Base-by-base conservation (phyloP, 2,797 vertebrate genomes). In the Falco naumanni region DNA sequence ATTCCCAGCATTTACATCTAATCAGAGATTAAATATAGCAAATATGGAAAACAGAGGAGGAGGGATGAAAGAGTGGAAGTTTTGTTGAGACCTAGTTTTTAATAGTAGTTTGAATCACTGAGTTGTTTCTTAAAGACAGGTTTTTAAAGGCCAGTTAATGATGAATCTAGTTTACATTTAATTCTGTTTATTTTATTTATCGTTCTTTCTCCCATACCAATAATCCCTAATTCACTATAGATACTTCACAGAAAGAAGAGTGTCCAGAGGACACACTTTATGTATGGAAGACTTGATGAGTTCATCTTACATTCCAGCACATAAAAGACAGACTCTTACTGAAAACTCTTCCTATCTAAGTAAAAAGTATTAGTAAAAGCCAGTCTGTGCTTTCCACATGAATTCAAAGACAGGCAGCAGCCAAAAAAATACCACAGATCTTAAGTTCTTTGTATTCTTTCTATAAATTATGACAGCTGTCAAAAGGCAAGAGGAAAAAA, bases 1-100 rank as follows among this genome's bases (percentile, higher is more conserved):
- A 85, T 83, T 87, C 34, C 51, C 54, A 66, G 76, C 65, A 54
- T 89, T 92, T 95, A 93, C 78, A 87, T 87, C 72, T 94, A 89
- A 94, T 92, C 79, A 95, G 82, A 76, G 89, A 87, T 94, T 96
- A 96, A 94, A 96, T 91, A 95, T 85, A 95, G 81, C 78, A 85
- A 78, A 91, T 43, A 28, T 54, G 57, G 68, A 94, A 89, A 94
- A 85, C 8, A 72, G 56, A 89, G 75, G 89, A 83, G 68, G 72
- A 90, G 75, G 72, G 45, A 81, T 63, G 54, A 45, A 93, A 86
- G 66, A 68, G 8, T 83, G 43, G 74, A 91, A 89, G n/a, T 72
- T 69, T 83, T 81, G 57, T 75, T 79, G 75, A 78, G 50, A 92
- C 59, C 43, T 63, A 11, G 16, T 64, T n/a, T 56, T 75, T 68